Percentiles rank a stretch among this genome's conserved stretches.
phyloP scores from a whole-genome alignment of 2,888 invertebrate species.

The Polydrusus pterygomalis region DNA sequence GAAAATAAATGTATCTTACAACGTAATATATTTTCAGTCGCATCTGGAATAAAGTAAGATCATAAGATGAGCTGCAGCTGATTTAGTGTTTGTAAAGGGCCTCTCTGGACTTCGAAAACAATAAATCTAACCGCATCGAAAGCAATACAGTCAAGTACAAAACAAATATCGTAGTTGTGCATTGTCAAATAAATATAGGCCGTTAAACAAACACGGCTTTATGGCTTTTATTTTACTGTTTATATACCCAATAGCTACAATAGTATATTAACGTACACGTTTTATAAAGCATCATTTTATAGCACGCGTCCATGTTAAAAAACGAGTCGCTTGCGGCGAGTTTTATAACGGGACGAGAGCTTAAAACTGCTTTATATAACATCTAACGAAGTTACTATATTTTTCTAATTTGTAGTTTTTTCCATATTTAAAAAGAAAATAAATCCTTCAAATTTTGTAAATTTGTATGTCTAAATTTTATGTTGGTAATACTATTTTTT shows the following conservation, averaged over 20 bases:
- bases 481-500: no score
- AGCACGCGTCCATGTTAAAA: no score
- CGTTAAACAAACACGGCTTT: slow-evolving; percentile 50
- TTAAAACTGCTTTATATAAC: no score
- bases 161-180: slow-evolving; percentile 50
- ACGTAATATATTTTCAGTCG: slow-evolving; percentile 44
- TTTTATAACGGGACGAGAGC: no score
- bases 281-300: no score
- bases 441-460: no score
- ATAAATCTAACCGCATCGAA: slow-evolving; percentile 54
- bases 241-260: slow-evolving; percentile 46
- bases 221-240: slow-evolving; percentile 49
- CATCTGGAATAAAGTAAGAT: slow-evolving; percentile 46
- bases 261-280: no score
- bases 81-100: slow-evolving; percentile 55
- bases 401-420: no score
- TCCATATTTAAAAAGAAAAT: no score
- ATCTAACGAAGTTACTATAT: no score
- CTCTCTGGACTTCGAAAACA: slow-evolving; percentile 44
- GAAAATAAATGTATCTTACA: not conserved
- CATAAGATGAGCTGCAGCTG: slow-evolving; percentile 48
- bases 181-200: slow-evolving; percentile 53
- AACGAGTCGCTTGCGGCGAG: no score
- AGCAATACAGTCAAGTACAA: slow-evolving; percentile 56
- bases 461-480: no score